Evolutionary conservation across 1,140 invertebrate species (phyloP).

Genomic region (Dendroctonus ponderosae): DNA sequence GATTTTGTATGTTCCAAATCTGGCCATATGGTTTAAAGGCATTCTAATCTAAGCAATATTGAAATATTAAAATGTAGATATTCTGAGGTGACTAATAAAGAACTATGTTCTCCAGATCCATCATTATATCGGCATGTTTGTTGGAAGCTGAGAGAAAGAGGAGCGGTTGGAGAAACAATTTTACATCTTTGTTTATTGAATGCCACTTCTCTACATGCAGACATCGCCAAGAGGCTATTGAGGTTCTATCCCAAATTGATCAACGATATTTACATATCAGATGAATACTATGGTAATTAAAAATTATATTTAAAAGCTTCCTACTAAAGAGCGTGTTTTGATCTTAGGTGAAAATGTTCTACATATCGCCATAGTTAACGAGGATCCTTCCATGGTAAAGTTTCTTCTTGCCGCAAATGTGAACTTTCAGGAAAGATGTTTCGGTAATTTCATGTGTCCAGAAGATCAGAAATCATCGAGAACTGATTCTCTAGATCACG

Average conservation of each 20-base stretch:
- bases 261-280: constrained; percentile 92
- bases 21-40: too few species aligned
- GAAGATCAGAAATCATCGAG: constrained; percentile 95
- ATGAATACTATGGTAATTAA: constrained; percentile 91
- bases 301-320: background rate
- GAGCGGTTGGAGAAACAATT: constrained; percentile 93
- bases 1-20: too few species aligned
- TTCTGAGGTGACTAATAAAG: too few species aligned
- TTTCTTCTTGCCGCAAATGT: constrained; percentile 90
- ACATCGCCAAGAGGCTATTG: constrained; percentile 88
- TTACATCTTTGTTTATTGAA: constrained; percentile 92
- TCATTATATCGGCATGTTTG: constrained; percentile 76
- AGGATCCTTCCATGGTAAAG: constrained; percentile 96
- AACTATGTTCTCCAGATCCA: constrained; percentile 41
- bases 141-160: constrained; percentile 90
- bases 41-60: too few species aligned
- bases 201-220: constrained; percentile 85
- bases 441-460: constrained; percentile 94
- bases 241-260: constrained; percentile 93
- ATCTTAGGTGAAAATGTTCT: constrained; percentile 79
- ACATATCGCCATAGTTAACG: constrained; percentile 97
- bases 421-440: constrained; percentile 86
- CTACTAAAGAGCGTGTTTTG: background rate
- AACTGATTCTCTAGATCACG: constrained; percentile 84
- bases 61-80: too few species aligned